phyloP scores from a whole-genome alignment of 2,888 invertebrate genomes.

The Orchesellides sinensis region DNA sequence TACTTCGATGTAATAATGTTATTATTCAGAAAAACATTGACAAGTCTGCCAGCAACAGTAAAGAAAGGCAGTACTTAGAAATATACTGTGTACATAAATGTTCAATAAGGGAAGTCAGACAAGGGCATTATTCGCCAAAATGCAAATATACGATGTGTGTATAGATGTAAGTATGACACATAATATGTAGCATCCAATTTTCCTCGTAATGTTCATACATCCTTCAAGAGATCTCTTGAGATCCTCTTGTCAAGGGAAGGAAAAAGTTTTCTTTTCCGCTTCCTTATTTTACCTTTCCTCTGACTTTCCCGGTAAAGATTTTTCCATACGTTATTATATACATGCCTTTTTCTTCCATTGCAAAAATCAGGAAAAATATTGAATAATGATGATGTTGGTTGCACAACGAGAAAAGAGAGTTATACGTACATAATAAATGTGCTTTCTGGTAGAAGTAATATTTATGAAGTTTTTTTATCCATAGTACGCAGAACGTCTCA shows the following conservation, averaged over 20 bases:
- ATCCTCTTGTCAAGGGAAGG: constrained; percentile 36
- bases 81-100: too few species aligned
- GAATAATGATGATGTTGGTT: constrained; percentile 24
- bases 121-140: too few species aligned
- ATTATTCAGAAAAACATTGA: too few species aligned
- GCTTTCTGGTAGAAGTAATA: constrained; percentile 36
- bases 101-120: too few species aligned
- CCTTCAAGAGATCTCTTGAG: constrained; percentile 9
- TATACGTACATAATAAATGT: constrained; percentile 1
- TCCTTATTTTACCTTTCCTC: neutral
- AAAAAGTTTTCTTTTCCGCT: constrained; percentile 32
- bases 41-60: too few species aligned
- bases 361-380: constrained; percentile 25
- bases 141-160: neutral
- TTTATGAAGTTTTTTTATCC: constrained; percentile 28
- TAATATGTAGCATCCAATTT: constrained; percentile 10
- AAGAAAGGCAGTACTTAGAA: too few species aligned
- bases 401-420: neutral
- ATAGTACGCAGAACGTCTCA: neutral
- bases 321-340: too few species aligned
- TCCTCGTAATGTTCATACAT: constrained; percentile 3
- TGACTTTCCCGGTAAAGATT: neutral
- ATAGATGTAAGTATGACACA: neutral
- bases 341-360: constrained; percentile 30
- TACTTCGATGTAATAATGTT: too few species aligned